A percentile compares a stretch with the other conserved stretches of the same genome.
Conservation (phyloP, 2,888 invertebrate species). For the Nomada flava region DNA sequence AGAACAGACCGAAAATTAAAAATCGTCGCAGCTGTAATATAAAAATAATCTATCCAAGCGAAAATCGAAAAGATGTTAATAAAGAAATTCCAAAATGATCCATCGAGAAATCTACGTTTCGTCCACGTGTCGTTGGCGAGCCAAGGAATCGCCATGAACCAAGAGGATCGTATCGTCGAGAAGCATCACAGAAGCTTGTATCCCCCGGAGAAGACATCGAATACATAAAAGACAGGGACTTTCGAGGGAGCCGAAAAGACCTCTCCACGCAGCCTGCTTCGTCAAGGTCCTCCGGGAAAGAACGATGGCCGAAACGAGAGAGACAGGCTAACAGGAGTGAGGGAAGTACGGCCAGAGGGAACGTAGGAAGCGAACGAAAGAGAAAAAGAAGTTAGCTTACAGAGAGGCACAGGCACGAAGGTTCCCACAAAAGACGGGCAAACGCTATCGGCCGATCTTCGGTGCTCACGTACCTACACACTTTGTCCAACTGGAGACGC, state of each 20-base stretch:
- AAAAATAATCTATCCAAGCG: too few relatives aligned
- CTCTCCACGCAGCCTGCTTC: constrained; percentile 52
- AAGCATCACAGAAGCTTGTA: constrained; percentile 37
- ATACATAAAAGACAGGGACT: constrained; percentile 51
- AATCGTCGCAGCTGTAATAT: too few relatives aligned
- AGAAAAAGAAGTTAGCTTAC: constrained; percentile 40
- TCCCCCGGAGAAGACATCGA: constrained; percentile 38
- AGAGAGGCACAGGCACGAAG: constrained; percentile 44
- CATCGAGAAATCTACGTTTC: constrained; percentile 4
- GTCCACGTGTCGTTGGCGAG: constrained; percentile 39
- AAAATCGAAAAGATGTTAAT: too few relatives aligned
- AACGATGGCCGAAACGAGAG: constrained; percentile 67
- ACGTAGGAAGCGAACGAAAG: constrained; percentile 8
- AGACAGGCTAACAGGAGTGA: constrained; percentile 25
- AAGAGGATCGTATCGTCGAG: not conserved
- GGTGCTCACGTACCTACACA: constrained; percentile 50
- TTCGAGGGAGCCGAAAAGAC: constrained; percentile 60
- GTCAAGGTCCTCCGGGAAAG: constrained; percentile 65
- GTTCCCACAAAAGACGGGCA: constrained; percentile 60
- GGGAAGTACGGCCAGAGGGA: constrained; percentile 27
- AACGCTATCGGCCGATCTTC: constrained; percentile 49
- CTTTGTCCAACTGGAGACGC: constrained; percentile 16
- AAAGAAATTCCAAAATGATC: not conserved
- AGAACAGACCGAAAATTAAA: too few relatives aligned
- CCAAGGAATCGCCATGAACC: not conserved